These are phyloP conservation scores for Ctenodactylus gundi DNA, from an alignment of 2,113 vertebrate species.

Conservation along the genomic window DNA sequence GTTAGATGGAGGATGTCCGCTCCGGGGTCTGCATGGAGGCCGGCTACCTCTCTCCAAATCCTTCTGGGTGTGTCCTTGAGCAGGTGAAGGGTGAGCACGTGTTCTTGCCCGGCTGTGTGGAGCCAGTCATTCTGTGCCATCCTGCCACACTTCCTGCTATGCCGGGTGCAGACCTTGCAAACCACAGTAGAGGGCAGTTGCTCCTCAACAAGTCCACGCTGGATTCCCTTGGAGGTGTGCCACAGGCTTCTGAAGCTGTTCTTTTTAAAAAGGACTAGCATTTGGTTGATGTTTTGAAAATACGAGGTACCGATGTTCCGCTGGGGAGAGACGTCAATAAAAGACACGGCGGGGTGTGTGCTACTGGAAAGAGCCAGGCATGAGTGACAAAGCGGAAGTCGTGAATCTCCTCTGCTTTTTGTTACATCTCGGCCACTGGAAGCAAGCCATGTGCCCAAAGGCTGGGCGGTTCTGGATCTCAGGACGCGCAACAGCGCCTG, in stretches of 20 bases:
- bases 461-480: not conserved
- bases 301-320: not conserved
- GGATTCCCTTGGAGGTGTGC: rapidly evolving
- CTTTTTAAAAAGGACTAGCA: not conserved
- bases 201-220: no score
- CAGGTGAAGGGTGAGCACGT: rapidly evolving
- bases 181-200: no score
- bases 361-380: not conserved
- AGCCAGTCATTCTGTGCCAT: not conserved
- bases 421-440: not conserved
- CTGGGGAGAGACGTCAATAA: not conserved
- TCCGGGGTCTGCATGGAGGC: no score
- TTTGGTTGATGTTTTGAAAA: not conserved
- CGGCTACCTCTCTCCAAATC: not conserved
- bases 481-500: not conserved
- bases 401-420: not conserved
- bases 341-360: not conserved
- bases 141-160: not conserved
- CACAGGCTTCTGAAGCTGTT: no score
- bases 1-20: no score
- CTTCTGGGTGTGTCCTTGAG: not conserved
- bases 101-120: not conserved
- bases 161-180: no score
- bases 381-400: not conserved
- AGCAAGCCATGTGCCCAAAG: not conserved